Conservation (phyloP, 2,113 vertebrate species). For the Arvicanthis niloticus region DNA sequence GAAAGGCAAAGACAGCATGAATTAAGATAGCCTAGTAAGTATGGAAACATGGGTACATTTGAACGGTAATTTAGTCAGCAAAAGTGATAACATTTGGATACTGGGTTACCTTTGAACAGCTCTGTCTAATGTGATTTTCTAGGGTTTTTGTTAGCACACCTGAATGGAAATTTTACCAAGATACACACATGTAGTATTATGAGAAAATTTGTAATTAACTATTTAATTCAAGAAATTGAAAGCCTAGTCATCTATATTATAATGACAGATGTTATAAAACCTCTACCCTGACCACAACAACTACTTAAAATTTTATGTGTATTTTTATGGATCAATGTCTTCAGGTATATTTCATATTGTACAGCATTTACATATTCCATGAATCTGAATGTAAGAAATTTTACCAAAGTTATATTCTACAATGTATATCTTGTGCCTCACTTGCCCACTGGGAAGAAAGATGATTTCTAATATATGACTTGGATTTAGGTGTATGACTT, state of each 20-base stretch:
- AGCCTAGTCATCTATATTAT: not conserved
- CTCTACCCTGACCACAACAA: not conserved
- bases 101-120: not conserved
- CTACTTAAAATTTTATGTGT: not conserved
- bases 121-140: not conserved
- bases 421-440: not conserved
- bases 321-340: not conserved
- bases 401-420: not conserved
- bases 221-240: not conserved
- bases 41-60: not conserved
- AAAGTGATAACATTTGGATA: not conserved
- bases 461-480: not conserved
- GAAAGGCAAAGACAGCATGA: not conserved
- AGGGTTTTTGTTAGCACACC: not conserved
- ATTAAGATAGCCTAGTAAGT: not conserved
- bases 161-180: not conserved
- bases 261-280: not conserved
- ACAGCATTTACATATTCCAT: not conserved
- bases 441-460: not conserved
- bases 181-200: not conserved
- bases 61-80: not conserved
- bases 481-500: not conserved
- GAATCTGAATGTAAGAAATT: not conserved
- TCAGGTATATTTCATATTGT: not conserved
- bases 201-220: not conserved